Base-by-base conservation (phyloP, 2,113 vertebrate genomes). In the Pimephales promelas region DNA sequence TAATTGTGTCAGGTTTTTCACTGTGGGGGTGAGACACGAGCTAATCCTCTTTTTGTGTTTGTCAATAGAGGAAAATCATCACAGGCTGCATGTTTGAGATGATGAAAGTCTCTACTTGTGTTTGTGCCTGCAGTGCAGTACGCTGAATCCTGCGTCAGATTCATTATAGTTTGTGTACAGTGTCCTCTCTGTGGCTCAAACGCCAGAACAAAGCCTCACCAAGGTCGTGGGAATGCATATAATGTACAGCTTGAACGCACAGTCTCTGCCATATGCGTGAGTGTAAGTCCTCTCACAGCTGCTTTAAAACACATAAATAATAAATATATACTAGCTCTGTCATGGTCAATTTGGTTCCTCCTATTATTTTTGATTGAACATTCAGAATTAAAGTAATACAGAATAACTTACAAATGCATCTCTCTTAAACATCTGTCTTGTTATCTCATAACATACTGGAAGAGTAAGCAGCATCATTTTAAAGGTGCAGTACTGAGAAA, bases 1-100 rank as follows among this genome's bases (percentile, higher is more conserved):
- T 81, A 92, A 88, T 90, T 72, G 73, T 93, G 91, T 90, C 88
- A 91, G 90, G 91, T 85, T 81, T 82, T 84, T 89, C 88, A 84
- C 86, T 90, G 90, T 88, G 87, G 86, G 84, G 90, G 84, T 82
- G 86, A 77, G 81, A 90, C 89, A 88, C 2, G 79, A 91, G 56
- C 80, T 91, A 89, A 93, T 93, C 92, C 91, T 91, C 86, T 90
- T 87, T 91, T 88, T 91, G n/a, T 85, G 83, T 86, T 85, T 88
- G 77, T 90, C 85, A 47, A 59, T 83, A 84, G 79, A 86, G 22
- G 88, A 83, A 64, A 68, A 81, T 91, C 90, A 92, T 92, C 90
- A 84, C 76, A 52, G 49, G 16, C 20, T 18, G 49, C 49, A 84
- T n/a, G 52, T 36, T n/a, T 36, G 45, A 36, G 64, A 36, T 52